Evolutionary conservation across 2,888 invertebrate genomes (phyloP).

Genomic region (Tricholauxania praeusta): DNA sequence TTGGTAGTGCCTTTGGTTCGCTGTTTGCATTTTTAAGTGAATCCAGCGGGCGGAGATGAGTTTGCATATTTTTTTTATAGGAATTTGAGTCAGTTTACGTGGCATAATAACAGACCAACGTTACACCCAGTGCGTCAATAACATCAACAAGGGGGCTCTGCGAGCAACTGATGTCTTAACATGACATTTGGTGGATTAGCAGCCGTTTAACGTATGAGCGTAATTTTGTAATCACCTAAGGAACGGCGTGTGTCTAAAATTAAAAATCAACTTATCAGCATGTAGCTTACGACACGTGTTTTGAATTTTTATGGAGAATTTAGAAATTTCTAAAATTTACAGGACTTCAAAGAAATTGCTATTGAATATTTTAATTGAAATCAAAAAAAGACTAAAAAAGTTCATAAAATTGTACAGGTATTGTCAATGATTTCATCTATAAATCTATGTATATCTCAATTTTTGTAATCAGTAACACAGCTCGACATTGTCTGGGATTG

Average conservation of each 20-base stretch:
- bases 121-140: background rate
- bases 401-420: too few species aligned
- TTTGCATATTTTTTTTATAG: background rate
- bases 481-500: too few species aligned
- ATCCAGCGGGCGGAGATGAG: background rate
- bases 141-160: background rate
- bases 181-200: background rate
- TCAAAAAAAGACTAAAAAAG: too few species aligned
- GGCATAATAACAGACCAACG: background rate
- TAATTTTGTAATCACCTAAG: background rate
- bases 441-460: too few species aligned
- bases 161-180: background rate
- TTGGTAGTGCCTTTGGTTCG: background rate
- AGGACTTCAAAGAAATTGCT: too few species aligned
- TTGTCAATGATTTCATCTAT: too few species aligned
- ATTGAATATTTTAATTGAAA: too few species aligned
- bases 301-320: too few species aligned
- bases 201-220: background rate
- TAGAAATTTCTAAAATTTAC: too few species aligned
- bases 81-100: background rate
- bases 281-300: too few species aligned
- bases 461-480: too few species aligned
- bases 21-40: background rate
- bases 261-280: too few species aligned
- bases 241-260: background rate